phyloP scores from a whole-genome alignment of 2,888 invertebrate species.

The Eudemis profundana region DNA sequence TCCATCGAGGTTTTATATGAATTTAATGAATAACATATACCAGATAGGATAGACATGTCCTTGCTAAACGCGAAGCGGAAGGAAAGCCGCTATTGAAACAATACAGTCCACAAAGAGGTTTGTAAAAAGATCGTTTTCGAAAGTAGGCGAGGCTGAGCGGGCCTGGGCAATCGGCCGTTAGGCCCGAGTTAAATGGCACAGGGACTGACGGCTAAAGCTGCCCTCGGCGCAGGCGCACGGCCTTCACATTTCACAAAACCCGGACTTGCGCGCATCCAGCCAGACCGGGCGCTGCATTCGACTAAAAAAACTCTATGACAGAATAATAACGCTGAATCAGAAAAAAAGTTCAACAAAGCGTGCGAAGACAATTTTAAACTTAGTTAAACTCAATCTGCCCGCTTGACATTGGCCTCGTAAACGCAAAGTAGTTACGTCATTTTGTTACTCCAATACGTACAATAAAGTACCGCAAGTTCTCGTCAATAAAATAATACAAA shows the following conservation, averaged over 20 bases:
- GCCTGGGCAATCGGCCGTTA: conserved; percentile 52
- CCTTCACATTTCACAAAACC: conserved; percentile 84
- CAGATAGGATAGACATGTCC: conserved; percentile 20
- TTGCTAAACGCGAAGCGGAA: conserved; percentile 30
- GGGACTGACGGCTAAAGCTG: conserved; percentile 76
- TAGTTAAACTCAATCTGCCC: background rate
- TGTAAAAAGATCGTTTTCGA: conserved; percentile 47
- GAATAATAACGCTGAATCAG: conserved; percentile 50
- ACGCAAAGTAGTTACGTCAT: background rate
- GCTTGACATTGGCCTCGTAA: background rate
- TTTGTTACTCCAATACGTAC: background rate
- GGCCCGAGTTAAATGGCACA: conserved; percentile 75
- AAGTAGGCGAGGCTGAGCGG: conserved; percentile 51
- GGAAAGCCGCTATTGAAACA: conserved; percentile 27
- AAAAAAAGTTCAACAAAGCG: background rate
- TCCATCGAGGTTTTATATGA: conserved; percentile 26
- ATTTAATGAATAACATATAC: conserved; percentile 28
- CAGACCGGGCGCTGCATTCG: conserved; percentile 61
- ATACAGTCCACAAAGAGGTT: conserved; percentile 34
- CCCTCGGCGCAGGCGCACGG: conserved; percentile 68
- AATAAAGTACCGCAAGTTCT: too few relatives aligned
- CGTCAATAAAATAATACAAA: background rate
- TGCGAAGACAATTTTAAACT: background rate
- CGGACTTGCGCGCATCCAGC: conserved; percentile 82
- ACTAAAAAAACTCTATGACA: conserved; percentile 57